These are phyloP conservation scores for Brachyalestes nurse DNA, from an alignment of 2,797 vertebrate species.

Conservation along the genomic window DNA sequence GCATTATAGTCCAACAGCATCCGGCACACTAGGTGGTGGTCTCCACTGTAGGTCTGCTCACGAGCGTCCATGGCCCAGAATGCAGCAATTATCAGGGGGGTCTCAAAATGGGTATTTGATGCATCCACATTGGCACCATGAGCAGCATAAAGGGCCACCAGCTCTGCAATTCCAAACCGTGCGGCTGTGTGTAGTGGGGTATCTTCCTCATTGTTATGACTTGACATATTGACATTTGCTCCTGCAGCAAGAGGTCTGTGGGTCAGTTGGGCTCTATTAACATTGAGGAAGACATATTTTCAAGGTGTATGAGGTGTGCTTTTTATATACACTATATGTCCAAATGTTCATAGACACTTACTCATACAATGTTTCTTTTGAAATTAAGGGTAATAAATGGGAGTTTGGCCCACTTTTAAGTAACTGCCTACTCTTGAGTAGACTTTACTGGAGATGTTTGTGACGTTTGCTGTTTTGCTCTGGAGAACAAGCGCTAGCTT, in stretches of 20 bases:
- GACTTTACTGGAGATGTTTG: too few species aligned
- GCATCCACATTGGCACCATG: constrained; percentile 84
- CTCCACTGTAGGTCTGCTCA: constrained; percentile 86
- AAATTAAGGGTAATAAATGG: too few species aligned
- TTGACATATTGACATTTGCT: constrained; percentile 83
- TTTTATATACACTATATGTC: neutral
- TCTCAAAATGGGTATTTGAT: constrained; percentile 84
- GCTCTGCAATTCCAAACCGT: constrained; percentile 86
- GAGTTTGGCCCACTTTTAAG: neutral
- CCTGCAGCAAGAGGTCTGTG: constrained; percentile 72
- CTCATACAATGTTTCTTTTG: neutral
- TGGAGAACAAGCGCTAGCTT: neutral
- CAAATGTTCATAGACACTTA: neutral
- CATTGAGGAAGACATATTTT: neutral
- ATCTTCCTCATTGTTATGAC: constrained; percentile 85
- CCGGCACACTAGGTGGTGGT: constrained; percentile 89
- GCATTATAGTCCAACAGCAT: constrained; percentile 88
- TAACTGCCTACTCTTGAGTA: too few species aligned
- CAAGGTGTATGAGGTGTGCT: neutral
- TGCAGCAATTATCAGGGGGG: constrained; percentile 84
- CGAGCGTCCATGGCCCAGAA: constrained; percentile 90
- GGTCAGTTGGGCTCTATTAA: constrained; percentile 4
- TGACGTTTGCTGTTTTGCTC: too few species aligned
- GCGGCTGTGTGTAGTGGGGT: constrained; percentile 88
- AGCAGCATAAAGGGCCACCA: constrained; percentile 84